A percentile compares a stretch with the other conserved stretches of the same genome.
phyloP scores from a whole-genome alignment of 2,888 invertebrate genomes.

The Pristionchus mayeri region DNA sequence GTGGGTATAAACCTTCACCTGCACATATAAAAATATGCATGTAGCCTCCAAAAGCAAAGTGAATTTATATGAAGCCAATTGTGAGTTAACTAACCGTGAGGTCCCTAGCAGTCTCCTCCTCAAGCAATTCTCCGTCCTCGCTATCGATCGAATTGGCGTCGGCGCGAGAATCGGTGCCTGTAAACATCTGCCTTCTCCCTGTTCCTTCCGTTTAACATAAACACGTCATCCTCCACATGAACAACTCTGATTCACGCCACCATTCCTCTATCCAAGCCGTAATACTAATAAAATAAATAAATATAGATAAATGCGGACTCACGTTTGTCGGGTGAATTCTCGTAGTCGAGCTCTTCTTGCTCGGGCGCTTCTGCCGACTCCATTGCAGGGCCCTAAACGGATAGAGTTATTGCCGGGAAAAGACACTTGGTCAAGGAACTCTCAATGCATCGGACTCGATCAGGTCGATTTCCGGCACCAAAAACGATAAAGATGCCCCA shows the following conservation, averaged over 20 bases:
- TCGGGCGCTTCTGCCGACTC: neutral
- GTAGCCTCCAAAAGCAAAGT: too few relatives aligned
- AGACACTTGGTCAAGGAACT: neutral
- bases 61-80: too few relatives aligned
- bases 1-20: too few relatives aligned
- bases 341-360: conserved; percentile 41
- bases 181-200: neutral
- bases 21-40: too few relatives aligned
- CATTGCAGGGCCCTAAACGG: neutral
- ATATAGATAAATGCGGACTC: neutral
- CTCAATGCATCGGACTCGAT: neutral
- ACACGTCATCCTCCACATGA: neutral
- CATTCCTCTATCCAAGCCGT: too few relatives aligned
- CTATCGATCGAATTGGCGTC: conserved; percentile 8
- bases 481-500: neutral
- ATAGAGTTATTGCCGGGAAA: too few relatives aligned
- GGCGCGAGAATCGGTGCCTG: conserved; percentile 11
- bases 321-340: neutral
- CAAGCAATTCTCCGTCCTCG: conserved; percentile 1
- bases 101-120: conserved; percentile 14
- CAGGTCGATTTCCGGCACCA: neutral
- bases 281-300: neutral
- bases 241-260: neutral
- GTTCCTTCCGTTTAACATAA: neutral
- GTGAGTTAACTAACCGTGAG: neutral